Evolutionary conservation across 2,797 vertebrate species (phyloP).

Genomic region (Sylvia borin): DNA sequence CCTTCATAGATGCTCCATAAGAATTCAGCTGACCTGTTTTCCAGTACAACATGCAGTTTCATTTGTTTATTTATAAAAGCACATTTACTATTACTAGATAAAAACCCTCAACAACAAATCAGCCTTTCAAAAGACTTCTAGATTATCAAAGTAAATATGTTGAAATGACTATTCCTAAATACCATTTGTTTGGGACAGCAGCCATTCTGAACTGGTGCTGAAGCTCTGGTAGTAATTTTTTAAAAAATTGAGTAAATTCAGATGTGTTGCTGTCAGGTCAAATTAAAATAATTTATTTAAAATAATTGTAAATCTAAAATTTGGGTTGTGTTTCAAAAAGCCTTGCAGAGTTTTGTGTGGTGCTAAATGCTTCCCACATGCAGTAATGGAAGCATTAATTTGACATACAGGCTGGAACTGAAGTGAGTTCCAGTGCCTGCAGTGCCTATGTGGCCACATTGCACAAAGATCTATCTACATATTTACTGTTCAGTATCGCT

Average conservation of each 20-base stretch:
- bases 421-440: not conserved
- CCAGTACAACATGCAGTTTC: not conserved
- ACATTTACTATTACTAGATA: not conserved
- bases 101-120: not conserved
- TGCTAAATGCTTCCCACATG: slow-evolving; percentile 27
- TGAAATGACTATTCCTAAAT: not conserved
- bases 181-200: not conserved
- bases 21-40: not conserved
- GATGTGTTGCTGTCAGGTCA: not conserved
- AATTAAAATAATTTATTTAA: not conserved
- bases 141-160: not conserved
- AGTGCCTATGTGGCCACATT: not conserved
- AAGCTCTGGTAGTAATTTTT: not conserved
- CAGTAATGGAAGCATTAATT: not conserved
- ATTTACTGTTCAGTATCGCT: not conserved
- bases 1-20: not conserved
- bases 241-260: not conserved
- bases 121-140: not conserved
- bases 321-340: slow-evolving; percentile 13
- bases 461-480: not conserved
- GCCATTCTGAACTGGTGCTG: not conserved
- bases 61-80: not conserved
- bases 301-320: not conserved
- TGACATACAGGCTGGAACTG: not conserved
- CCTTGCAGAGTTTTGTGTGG: not conserved